These are phyloP conservation scores for Glaucopsyche alexis DNA, from an alignment of 2,888 invertebrate species.

Conservation along the genomic window DNA sequence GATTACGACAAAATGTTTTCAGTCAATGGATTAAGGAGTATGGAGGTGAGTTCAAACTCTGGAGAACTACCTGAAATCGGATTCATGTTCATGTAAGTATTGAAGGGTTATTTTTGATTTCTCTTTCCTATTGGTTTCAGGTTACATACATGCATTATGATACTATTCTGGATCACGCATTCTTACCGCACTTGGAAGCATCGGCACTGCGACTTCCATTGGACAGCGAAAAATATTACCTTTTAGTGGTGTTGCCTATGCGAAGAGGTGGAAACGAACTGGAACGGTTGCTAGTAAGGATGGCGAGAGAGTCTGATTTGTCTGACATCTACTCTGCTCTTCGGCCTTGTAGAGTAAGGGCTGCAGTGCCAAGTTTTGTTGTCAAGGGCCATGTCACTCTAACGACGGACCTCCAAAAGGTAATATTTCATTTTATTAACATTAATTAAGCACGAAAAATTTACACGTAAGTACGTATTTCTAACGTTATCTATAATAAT, in stretches of 20 bases:
- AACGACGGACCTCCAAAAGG: conserved; percentile 90
- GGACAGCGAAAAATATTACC: conserved; percentile 88
- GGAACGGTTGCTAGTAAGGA: conserved; percentile 81
- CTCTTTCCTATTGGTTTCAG: conserved; percentile 47
- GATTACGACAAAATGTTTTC: conserved; percentile 61
- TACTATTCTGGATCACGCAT: conserved; percentile 87
- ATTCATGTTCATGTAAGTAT: not conserved
- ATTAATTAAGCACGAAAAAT: no score
- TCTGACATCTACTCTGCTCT: conserved; percentile 84
- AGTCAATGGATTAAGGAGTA: conserved; percentile 66
- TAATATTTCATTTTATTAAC: conserved; percentile 61
- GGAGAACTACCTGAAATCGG: not conserved
- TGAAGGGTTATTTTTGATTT: not conserved
- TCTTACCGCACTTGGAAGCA: conserved; percentile 85
- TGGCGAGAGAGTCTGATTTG: conserved; percentile 82
- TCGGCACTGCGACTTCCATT: conserved; percentile 87
- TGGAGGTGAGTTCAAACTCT: conserved; percentile 55
- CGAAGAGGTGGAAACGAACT: conserved; percentile 81
- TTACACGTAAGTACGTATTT: no score
- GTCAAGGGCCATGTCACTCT: conserved; percentile 88
- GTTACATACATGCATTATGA: conserved; percentile 88
- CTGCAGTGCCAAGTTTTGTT: conserved; percentile 89
- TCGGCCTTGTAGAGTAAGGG: conserved; percentile 85
- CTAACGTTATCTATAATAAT: no score
- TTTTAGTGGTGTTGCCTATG: conserved; percentile 86